Evolutionary conservation across 2,888 invertebrate species (phyloP).

Genomic region (Drosophila mercatorum): DNA sequence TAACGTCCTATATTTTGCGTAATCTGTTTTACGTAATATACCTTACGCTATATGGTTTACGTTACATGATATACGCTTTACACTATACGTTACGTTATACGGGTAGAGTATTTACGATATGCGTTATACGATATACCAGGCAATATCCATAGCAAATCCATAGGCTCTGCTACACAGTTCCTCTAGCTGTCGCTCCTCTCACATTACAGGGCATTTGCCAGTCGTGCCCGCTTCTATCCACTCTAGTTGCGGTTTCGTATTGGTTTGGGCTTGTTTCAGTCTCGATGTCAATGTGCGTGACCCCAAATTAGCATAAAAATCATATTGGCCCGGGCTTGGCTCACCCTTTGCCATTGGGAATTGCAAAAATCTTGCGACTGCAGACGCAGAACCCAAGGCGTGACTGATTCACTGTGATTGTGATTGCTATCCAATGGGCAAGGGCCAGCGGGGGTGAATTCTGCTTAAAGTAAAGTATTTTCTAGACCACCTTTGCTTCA

Average conservation of each 20-base stretch:
- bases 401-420: conserved; percentile 3
- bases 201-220: conserved; percentile 1
- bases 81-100: too few relatives aligned
- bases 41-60: too few relatives aligned
- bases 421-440: too few relatives aligned
- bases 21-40: too few relatives aligned
- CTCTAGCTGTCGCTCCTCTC: too few relatives aligned
- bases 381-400: conserved; percentile 26
- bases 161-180: too few relatives aligned
- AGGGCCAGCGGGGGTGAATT: background rate
- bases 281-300: conserved; percentile 67
- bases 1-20: too few relatives aligned
- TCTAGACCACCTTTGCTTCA: background rate
- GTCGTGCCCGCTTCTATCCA: background rate
- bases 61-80: too few relatives aligned
- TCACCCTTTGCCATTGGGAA: conserved; percentile 8
- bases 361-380: conserved; percentile 19
- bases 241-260: conserved; percentile 9
- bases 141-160: too few relatives aligned
- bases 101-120: too few relatives aligned
- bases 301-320: conserved; percentile 80
- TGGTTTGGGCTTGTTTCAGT: conserved; percentile 35
- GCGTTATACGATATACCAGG: too few relatives aligned
- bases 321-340: conserved; percentile 59
- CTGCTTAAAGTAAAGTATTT: background rate